phyloP scores from a whole-genome alignment of 1,140 invertebrate species.

The Maconellicoccus hirsutus region DNA sequence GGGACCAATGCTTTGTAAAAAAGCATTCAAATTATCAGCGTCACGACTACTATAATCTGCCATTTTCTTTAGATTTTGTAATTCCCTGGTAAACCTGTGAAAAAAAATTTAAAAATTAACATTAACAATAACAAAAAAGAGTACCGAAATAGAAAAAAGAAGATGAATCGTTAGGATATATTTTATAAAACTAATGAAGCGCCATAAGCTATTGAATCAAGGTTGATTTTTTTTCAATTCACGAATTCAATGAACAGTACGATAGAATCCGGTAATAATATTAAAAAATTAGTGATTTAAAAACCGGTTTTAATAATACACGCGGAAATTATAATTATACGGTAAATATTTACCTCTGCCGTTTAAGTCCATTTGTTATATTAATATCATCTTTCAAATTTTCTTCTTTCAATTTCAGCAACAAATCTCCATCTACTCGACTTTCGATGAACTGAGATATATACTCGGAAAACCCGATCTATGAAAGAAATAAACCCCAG shows the following conservation, averaged over 20 bases:
- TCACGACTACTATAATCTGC: conserved; percentile 95
- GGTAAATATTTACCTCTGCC: conserved; percentile 55
- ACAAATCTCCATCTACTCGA: conserved; percentile 92
- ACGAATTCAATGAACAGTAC: no score
- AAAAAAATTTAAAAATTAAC: not conserved
- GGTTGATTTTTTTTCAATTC: no score
- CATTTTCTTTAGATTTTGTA: conserved; percentile 90
- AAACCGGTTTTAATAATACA: not conserved
- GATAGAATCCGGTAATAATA: not conserved
- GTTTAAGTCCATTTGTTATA: conserved; percentile 82
- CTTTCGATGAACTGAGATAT: conserved; percentile 75
- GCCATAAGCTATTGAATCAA: no score
- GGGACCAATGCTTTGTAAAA: conserved; percentile 71
- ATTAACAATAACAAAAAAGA: no score
- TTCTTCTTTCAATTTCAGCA: conserved; percentile 83
- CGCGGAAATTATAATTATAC: no score
- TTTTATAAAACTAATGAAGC: no score
- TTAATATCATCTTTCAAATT: conserved; percentile 88
- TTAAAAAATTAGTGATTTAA: not conserved
- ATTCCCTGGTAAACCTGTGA: conserved; percentile 76
- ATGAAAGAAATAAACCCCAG: no score
- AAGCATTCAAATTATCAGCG: conserved; percentile 77
- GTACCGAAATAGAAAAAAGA: no score
- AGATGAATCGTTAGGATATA: no score
- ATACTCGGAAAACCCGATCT: conserved; percentile 79